Evolutionary conservation across 2,888 invertebrate genomes (phyloP).

Genomic region (Fragum fragum): DNA sequence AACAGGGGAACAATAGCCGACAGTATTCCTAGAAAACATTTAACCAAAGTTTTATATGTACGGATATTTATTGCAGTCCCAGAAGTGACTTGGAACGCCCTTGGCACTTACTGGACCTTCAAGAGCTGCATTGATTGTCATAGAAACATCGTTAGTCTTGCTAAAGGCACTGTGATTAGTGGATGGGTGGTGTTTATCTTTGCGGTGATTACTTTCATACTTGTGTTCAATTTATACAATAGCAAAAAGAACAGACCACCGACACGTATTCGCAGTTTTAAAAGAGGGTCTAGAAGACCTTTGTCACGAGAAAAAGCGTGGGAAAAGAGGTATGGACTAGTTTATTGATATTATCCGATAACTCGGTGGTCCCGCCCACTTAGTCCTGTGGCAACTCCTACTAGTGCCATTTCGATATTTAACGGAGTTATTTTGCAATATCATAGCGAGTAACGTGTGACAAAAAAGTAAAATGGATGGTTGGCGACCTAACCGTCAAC

Average conservation of each 20-base stretch:
- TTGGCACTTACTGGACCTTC: slow-evolving; percentile 61
- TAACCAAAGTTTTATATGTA: slow-evolving; percentile 50
- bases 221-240: slow-evolving; percentile 94
- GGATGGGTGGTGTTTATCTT: slow-evolving; percentile 93
- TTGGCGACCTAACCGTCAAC: no score
- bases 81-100: slow-evolving; percentile 60
- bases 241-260: slow-evolving; percentile 76
- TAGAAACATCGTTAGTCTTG: slow-evolving; percentile 74
- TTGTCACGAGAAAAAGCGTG: slow-evolving; percentile 73
- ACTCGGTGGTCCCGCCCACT: no score
- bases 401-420: no score
- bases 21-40: slow-evolving; percentile 39
- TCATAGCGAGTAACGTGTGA: no score
- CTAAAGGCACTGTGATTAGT: slow-evolving; percentile 91
- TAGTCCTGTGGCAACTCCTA: no score
- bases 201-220: slow-evolving; percentile 90
- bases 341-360: no score
- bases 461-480: no score
- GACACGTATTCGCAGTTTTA: slow-evolving; percentile 49
- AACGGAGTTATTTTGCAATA: no score
- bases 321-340: slow-evolving; percentile 81
- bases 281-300: slow-evolving; percentile 59
- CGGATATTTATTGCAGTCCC: slow-evolving; percentile 57
- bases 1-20: slow-evolving; percentile 62
- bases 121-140: slow-evolving; percentile 70